phyloP scores from a whole-genome alignment of 2,888 invertebrate genomes.

The Strigamia maritima region DNA sequence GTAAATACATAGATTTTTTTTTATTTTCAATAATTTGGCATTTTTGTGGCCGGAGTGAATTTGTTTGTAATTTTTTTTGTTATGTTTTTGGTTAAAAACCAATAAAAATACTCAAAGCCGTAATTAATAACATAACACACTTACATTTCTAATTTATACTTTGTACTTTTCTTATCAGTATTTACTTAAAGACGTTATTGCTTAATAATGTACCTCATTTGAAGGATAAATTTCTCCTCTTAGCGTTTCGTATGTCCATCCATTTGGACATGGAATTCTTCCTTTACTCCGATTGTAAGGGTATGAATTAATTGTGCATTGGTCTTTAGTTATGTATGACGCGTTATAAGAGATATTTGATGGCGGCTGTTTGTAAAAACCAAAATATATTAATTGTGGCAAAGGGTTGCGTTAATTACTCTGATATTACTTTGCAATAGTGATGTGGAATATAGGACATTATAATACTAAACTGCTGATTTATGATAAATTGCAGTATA shows the following conservation, averaged over 20 bases:
- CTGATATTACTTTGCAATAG: background rate
- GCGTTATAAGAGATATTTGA: background rate
- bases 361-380: background rate
- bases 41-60: no score
- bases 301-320: background rate
- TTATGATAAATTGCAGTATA: background rate
- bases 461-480: background rate
- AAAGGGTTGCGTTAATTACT: background rate
- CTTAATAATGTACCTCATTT: background rate
- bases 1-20: no score
- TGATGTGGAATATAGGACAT: background rate
- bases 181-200: background rate
- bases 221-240: background rate
- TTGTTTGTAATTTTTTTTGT: no score
- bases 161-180: background rate
- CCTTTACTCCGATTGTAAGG: background rate
- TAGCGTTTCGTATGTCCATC: background rate
- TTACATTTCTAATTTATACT: background rate
- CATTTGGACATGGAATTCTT: background rate
- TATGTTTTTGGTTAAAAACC: no score
- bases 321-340: background rate
- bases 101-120: no score
- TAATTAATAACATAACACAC: no score
- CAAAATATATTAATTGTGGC: background rate
- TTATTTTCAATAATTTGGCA: no score